phyloP scores from a whole-genome alignment of 2,113 vertebrate genomes.

The Tragulus kanchil region DNA sequence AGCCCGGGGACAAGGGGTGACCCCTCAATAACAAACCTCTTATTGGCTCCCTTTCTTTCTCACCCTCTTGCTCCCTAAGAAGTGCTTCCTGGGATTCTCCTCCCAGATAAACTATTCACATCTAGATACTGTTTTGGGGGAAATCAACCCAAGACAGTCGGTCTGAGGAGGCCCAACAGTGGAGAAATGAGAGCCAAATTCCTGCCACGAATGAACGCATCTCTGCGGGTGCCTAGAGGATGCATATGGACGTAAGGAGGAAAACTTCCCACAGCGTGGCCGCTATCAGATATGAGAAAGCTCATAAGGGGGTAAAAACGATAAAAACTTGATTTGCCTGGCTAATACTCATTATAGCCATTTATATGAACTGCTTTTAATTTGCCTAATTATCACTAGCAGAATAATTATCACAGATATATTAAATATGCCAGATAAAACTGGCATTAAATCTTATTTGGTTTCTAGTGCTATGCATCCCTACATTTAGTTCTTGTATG shows the following conservation, averaged over 20 bases:
- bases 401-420: background rate
- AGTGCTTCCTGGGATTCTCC: background rate
- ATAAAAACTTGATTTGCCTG: slow-evolving; percentile 22
- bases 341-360: background rate
- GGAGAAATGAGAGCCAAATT: background rate
- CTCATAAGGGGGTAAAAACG: background rate
- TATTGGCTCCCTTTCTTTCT: background rate
- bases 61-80: background rate
- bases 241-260: background rate
- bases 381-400: slow-evolving; percentile 44
- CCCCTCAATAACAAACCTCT: background rate
- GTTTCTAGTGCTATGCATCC: background rate
- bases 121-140: background rate
- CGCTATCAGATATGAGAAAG: background rate
- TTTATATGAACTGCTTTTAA: slow-evolving; percentile 7
- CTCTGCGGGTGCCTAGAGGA: background rate
- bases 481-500: background rate
- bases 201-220: background rate
- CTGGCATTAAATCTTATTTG: background rate
- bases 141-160: background rate
- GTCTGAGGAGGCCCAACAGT: background rate
- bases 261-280: background rate
- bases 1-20: background rate
- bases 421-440: slow-evolving; percentile 43
- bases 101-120: background rate